phyloP scores from a whole-genome alignment of 2,113 vertebrate species.

The Lycocorax pyrrhopterus region DNA sequence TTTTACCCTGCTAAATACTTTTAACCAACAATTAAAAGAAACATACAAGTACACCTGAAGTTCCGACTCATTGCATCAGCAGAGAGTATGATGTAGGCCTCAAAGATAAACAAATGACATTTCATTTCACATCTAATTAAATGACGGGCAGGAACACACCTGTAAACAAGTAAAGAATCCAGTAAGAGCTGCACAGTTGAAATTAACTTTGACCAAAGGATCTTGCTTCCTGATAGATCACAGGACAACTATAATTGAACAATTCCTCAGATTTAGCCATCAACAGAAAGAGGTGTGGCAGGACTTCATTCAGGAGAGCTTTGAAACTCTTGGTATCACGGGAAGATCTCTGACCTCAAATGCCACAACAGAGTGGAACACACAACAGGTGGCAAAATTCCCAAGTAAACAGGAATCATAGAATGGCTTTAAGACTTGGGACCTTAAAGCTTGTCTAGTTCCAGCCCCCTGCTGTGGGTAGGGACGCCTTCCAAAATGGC shows the following conservation, averaged over 20 bases:
- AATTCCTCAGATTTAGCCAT: neutral
- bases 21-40: neutral
- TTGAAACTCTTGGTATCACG: neutral
- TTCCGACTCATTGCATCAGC: neutral
- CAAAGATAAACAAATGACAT: neutral
- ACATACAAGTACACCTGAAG: neutral
- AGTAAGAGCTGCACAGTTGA: neutral
- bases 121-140: neutral
- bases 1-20: neutral
- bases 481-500: neutral
- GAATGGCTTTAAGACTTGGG: neutral
- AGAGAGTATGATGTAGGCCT: neutral
- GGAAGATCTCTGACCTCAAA: neutral
- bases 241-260: neutral
- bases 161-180: neutral
- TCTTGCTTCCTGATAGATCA: neutral
- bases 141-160: neutral
- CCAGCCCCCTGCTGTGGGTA: neutral
- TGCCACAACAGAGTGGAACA: neutral
- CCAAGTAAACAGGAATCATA: neutral
- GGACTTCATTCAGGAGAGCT: neutral
- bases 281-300: neutral
- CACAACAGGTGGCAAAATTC: neutral
- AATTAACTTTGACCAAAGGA: neutral
- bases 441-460: neutral